These are phyloP conservation scores for Ganaspis brasiliensis DNA, from an alignment of 2,888 invertebrate species.

Conservation along the genomic window DNA sequence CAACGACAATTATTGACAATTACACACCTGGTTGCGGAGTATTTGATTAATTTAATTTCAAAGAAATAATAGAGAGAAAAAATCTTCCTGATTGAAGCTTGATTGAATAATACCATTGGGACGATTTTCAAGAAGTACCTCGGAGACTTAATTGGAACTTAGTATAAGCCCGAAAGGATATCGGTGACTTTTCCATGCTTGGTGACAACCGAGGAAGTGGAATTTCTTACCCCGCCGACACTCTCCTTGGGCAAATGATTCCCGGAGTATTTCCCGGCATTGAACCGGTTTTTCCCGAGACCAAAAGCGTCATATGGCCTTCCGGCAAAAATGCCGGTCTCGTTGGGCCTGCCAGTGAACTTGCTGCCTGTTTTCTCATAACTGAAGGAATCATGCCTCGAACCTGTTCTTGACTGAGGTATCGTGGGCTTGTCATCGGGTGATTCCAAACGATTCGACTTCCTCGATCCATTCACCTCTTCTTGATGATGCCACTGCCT, in stretches of 20 bases:
- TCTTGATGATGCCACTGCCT: slow-evolving; percentile 68
- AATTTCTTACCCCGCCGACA: slow-evolving; percentile 66
- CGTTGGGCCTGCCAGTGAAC: slow-evolving; percentile 65
- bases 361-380: slow-evolving; percentile 63
- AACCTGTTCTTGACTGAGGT: slow-evolving; percentile 31
- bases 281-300: slow-evolving; percentile 75
- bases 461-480: slow-evolving; percentile 63
- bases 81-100: slow-evolving; percentile 9
- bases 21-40: too few species aligned
- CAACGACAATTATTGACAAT: too few species aligned
- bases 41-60: too few species aligned
- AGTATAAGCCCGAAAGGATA: slow-evolving; percentile 77
- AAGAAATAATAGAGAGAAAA: neutral
- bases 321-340: slow-evolving; percentile 73
- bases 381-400: slow-evolving; percentile 62
- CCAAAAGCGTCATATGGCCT: slow-evolving; percentile 76
- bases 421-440: slow-evolving; percentile 43
- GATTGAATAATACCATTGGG: slow-evolving; percentile 12
- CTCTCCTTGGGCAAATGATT: slow-evolving; percentile 64
- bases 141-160: slow-evolving; percentile 46
- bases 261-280: slow-evolving; percentile 78
- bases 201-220: slow-evolving; percentile 66
- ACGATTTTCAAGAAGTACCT: neutral
- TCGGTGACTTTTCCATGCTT: slow-evolving; percentile 78
- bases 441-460: slow-evolving; percentile 56